Base-by-base conservation (phyloP, 1,140 invertebrate species). In the Drosophila parabipectinata region DNA sequence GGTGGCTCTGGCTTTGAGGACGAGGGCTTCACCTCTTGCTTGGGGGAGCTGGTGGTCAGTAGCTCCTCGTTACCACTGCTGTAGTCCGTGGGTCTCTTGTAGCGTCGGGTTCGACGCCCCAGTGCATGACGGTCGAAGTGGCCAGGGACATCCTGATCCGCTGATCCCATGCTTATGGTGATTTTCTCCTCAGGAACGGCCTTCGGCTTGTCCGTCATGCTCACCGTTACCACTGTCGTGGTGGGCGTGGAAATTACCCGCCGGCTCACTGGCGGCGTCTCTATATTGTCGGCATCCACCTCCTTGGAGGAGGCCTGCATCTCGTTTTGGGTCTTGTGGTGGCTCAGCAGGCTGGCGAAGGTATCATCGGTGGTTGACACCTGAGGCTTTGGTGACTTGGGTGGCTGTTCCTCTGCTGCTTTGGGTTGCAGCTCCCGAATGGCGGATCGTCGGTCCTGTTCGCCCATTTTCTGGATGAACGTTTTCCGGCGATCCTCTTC, bases 221-320 rank as follows among this genome's bases (percentile, higher is more conserved):
- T 90, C 6, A 91, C 76, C 0, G 83, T 91, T 4, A 91, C 83
- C 53, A 91, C 74, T 14, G 90, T 91, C 12, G 75, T 87, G 15
- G 61, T 91, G 50, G 82, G 66, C 24, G 77, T 84, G 72, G 93
- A 92, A 2, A 93, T 92, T 48, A 87, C 90, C 80, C 95, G 94
- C 57, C 97, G 93, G 9, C 95, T 96, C 0, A 95, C 95, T 1
- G 97, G 97, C 4, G 97, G 97, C 4, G 97, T 97, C 93, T 98
- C 97, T 14, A 97, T 96, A 74, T 98, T 98, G 73, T 98, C 97
- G 3, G 96, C 96, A 90, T 98, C 97, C 9, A 97, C 97, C 87
- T 97, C 96, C 24, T 96, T 95, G 82, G 95, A 96, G 10, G 67
- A 62, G 3, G 45, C 67, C 73, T 80, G 93, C 92, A 72, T 94